Evolutionary conservation across 1,140 invertebrate species (phyloP), one percentile per base, ranked within the genome.

Genomic region (Mesaphorura yosii): DNA sequence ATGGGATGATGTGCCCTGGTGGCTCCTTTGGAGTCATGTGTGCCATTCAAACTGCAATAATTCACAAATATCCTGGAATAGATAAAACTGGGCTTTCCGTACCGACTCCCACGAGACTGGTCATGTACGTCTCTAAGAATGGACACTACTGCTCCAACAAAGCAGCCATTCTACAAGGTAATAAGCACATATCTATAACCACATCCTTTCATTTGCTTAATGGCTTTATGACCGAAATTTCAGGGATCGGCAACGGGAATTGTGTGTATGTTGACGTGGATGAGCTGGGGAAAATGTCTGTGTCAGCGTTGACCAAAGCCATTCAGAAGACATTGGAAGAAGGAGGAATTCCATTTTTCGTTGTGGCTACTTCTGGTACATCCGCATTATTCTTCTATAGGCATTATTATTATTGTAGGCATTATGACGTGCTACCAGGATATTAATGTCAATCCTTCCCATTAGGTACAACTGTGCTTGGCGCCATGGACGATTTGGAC

Each of bases 1-100:
- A 88, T 69, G 91, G 88, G 0, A 89, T 96, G 48, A 94, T 96
- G 69, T 86, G 85, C 64, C 92, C 93, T 10, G 92, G 92, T 31
- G 92, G 92, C 1, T 90, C 90, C 1, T 83, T 95, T 59, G 84
- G 91, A 2, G 96, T 95, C 66, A 82, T 90, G 53, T 96, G 95
- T 67, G 91, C 86, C n/a, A 87, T 96, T 48, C 84, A 86, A 65
- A 78, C 88, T 55, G 92, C 92, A 2, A 73, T 91, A 29, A 82
- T 86, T 65, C 68, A 79, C 55, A 73, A 74, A 47, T 78, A 79
- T 65, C 88, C 88, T 10, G 77, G 86, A 51, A 72, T 81, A 31
- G 22, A 17, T 6, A 17, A 5, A 93, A 92, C 23, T 2, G 17
- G 48, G 40, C 10, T 34, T 10, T 10, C 31, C 10, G 31, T 10